phyloP scores from a whole-genome alignment of 2,888 invertebrate species.

The Lottia scabra region DNA sequence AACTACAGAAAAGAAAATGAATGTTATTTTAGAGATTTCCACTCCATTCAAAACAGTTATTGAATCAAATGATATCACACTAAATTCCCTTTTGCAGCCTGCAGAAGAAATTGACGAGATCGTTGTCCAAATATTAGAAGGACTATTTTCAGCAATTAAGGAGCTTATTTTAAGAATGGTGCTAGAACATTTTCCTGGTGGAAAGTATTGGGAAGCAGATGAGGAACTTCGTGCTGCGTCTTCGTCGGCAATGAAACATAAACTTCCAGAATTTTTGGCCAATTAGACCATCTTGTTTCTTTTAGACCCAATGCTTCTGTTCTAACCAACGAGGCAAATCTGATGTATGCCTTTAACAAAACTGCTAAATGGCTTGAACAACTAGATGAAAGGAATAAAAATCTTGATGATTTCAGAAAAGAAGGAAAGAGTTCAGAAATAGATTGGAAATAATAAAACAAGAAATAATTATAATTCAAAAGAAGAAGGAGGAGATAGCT shows the following conservation, averaged over 20 bases:
- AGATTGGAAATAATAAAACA: slow-evolving; percentile 6
- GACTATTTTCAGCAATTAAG: slow-evolving; percentile 7
- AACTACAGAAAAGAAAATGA: neutral
- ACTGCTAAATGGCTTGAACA: slow-evolving; percentile 10
- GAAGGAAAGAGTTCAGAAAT: slow-evolving; percentile 10
- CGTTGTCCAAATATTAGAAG: slow-evolving; percentile 7
- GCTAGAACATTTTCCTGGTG: slow-evolving; percentile 24
- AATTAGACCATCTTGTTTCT: slow-evolving; percentile 5
- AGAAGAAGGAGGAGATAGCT: slow-evolving; percentile 9
- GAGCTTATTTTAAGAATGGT: neutral
- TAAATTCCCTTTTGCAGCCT: neutral
- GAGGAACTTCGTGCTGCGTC: slow-evolving; percentile 10
- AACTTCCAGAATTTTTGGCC: slow-evolving; percentile 18
- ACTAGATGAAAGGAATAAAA: neutral
- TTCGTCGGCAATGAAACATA: slow-evolving; percentile 13
- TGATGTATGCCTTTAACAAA: slow-evolving; percentile 19
- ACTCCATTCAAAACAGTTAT: neutral
- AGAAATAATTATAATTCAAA: neutral
- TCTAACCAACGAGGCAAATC: slow-evolving; percentile 19
- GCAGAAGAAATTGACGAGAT: neutral
- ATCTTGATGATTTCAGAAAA: neutral
- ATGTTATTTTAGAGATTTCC: neutral
- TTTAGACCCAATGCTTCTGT: slow-evolving; percentile 18
- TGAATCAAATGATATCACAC: neutral
- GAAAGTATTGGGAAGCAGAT: slow-evolving; percentile 19